Conservation (phyloP, 2,797 vertebrate species). For the Iguana delicatissima region DNA sequence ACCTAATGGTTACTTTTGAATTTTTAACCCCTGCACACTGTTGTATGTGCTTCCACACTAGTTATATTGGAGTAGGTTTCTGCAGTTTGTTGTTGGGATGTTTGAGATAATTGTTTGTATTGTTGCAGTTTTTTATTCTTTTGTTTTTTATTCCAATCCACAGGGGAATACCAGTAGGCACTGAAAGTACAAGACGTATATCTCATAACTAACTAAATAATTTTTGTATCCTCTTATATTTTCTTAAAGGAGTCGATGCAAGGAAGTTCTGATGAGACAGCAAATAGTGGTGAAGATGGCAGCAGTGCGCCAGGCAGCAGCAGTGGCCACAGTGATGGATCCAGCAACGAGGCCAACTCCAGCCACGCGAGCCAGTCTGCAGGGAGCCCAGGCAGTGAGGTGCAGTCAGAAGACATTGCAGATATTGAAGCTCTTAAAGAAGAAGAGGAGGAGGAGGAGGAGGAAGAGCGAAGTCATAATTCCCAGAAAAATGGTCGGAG, state of each 20-base stretch:
- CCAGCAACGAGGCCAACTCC: conserved; percentile 96
- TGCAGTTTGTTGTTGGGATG: too few relatives aligned
- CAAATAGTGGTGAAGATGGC: conserved; percentile 97
- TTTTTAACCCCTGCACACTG: too few relatives aligned
- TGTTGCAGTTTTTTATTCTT: background rate
- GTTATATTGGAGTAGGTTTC: too few relatives aligned
- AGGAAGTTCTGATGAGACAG: conserved; percentile 98
- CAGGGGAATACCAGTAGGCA: background rate
- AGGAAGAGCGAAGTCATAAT: conserved; percentile 86
- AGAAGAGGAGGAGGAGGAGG: conserved; percentile 90
- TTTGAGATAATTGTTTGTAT: background rate
- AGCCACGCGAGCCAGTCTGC: conserved; percentile 95
- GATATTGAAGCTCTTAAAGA: conserved; percentile 97
- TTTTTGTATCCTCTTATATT: background rate
- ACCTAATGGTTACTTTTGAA: too few relatives aligned
- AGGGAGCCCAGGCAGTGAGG: conserved; percentile 95
- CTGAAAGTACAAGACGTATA: background rate
- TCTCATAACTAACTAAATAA: background rate
- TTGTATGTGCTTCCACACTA: too few relatives aligned
- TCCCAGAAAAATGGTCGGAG: conserved; percentile 84
- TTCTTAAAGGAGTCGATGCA: conserved; percentile 94
- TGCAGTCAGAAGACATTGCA: conserved; percentile 96
- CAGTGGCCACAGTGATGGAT: conserved; percentile 94
- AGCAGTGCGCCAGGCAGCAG: conserved; percentile 96
- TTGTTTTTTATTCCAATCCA: background rate